phyloP scores from a whole-genome alignment of 2,888 invertebrate species.

The Synanthedon myopaeformis region DNA sequence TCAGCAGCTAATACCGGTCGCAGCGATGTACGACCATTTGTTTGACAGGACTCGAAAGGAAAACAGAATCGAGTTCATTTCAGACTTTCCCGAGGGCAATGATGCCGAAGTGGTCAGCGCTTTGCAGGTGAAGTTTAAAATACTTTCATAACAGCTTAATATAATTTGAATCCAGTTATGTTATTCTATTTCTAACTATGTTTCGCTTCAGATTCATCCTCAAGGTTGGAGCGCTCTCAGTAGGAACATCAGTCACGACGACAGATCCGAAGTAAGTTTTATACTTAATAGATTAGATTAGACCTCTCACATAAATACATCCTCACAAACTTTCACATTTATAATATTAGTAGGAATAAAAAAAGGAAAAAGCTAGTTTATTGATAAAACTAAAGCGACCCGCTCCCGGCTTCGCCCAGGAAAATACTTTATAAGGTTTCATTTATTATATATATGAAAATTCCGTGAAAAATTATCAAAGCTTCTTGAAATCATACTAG shows the following conservation, averaged over 20 bases:
- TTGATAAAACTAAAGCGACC: too few relatives aligned
- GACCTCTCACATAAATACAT: too few relatives aligned
- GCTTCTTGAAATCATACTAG: too few relatives aligned
- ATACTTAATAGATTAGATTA: neutral
- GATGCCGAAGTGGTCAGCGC: constrained; percentile 93
- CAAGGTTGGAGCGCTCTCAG: constrained; percentile 91
- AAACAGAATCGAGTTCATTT: constrained; percentile 90
- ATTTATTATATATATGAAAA: too few relatives aligned
- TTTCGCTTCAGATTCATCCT: constrained; percentile 78
- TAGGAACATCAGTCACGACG: constrained; percentile 87
- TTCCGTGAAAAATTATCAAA: too few relatives aligned
- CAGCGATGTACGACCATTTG: constrained; percentile 83
- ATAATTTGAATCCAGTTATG: neutral
- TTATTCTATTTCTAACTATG: too few relatives aligned
- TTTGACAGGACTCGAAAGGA: constrained; percentile 79
- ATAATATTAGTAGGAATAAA: too few relatives aligned
- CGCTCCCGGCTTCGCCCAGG: too few relatives aligned
- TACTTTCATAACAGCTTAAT: neutral
- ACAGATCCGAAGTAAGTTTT: constrained; percentile 81
- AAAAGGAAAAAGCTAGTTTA: too few relatives aligned
- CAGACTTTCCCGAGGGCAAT: constrained; percentile 88
- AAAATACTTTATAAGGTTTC: too few relatives aligned
- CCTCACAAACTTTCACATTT: too few relatives aligned
- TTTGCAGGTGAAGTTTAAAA: constrained; percentile 69
- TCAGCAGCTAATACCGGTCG: constrained; percentile 83